A percentile compares a stretch with the other conserved stretches of the same genome.
These are phyloP conservation scores for Maniola jurtina DNA, from an alignment of 1,140 invertebrate species.

Conservation along the genomic window DNA sequence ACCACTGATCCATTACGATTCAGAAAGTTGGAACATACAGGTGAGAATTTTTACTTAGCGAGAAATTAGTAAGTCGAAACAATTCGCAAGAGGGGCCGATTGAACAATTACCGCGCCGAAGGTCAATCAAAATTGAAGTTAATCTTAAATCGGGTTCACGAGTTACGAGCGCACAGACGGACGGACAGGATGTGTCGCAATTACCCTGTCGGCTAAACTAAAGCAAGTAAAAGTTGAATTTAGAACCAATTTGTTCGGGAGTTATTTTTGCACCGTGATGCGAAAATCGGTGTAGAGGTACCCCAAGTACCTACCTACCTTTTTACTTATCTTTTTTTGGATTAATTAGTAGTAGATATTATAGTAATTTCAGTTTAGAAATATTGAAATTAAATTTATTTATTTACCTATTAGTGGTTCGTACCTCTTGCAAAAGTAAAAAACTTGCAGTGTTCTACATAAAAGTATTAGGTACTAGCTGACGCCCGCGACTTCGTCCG, in stretches of 20 bases:
- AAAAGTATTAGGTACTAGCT: too few relatives aligned
- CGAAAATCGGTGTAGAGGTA: neutral
- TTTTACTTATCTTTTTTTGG: neutral
- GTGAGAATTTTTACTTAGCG: neutral
- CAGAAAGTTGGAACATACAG: too few relatives aligned
- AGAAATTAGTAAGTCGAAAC: slow-evolving; percentile 39
- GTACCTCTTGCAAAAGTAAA: too few relatives aligned
- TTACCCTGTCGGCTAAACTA: slow-evolving; percentile 55
- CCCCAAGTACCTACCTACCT: neutral
- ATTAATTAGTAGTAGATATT: neutral
- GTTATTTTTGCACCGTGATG: slow-evolving; percentile 25
- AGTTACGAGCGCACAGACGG: slow-evolving; percentile 43
- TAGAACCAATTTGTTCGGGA: slow-evolving; percentile 47
- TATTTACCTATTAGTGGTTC: too few relatives aligned
- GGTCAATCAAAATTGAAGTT: slow-evolving; percentile 56
- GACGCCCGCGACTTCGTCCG: too few relatives aligned
- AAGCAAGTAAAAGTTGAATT: slow-evolving; percentile 52
- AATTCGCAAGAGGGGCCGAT: slow-evolving; percentile 35
- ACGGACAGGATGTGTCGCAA: slow-evolving; percentile 57
- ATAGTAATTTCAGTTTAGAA: too few relatives aligned
- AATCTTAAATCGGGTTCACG: slow-evolving; percentile 49
- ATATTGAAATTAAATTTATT: too few relatives aligned
- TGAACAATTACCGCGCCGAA: slow-evolving; percentile 50
- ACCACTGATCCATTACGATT: too few relatives aligned
- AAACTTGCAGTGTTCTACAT: too few relatives aligned